These are phyloP conservation scores for Doris montereyensis DNA, from an alignment of 2,888 invertebrate species.

Conservation along the genomic window DNA sequence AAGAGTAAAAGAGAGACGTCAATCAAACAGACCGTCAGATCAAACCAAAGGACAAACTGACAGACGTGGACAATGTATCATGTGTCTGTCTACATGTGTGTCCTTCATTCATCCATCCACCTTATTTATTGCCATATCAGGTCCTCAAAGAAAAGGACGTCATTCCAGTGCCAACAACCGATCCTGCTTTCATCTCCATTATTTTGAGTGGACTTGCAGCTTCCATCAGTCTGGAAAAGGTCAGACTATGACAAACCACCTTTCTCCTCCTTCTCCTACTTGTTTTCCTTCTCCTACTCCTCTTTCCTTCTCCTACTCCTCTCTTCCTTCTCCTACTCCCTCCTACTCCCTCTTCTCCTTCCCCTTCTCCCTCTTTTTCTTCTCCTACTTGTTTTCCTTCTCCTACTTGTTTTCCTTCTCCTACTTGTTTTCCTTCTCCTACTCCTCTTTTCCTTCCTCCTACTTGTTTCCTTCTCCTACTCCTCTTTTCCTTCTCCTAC, in stretches of 20 bases:
- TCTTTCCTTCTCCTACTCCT: neutral
- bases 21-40: neutral
- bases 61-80: too few species aligned
- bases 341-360: neutral
- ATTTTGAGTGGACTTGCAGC: conserved; percentile 70
- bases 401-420: neutral
- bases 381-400: neutral
- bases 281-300: neutral
- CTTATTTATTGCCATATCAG: too few species aligned
- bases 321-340: neutral
- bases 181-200: conserved; percentile 63
- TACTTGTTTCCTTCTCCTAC: neutral
- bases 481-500: neutral
- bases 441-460: neutral
- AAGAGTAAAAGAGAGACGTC: neutral
- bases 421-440: neutral
- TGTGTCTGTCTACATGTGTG: too few species aligned
- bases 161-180: conserved; percentile 60
- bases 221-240: conserved; percentile 70
- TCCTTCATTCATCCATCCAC: too few species aligned
- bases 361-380: neutral
- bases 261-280: neutral
- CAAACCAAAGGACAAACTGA: too few species aligned
- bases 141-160: too few species aligned
- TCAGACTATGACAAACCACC: too few species aligned